Percentiles rank a stretch among this genome's conserved stretches.
Evolutionary conservation across 2,888 invertebrate species (phyloP).

Genomic region (Nematopogon swammerdamellus): DNA sequence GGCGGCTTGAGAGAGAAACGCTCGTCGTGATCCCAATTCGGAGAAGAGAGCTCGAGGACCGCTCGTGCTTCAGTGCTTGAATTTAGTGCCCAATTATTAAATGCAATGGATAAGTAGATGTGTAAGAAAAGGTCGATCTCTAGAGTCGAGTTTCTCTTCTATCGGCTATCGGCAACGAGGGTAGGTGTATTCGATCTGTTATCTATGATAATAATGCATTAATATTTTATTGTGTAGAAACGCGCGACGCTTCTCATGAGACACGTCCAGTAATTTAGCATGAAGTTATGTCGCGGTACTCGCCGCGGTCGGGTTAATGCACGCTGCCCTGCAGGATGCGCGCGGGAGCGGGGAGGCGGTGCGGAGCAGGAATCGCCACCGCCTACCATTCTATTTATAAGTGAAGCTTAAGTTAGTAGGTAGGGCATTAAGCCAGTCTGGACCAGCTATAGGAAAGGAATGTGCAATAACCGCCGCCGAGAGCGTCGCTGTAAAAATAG

Average conservation of each 20-base stretch:
- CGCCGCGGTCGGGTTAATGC: neutral
- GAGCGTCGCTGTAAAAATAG: neutral
- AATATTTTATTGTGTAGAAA: neutral
- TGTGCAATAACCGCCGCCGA: neutral
- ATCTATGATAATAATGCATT: neutral
- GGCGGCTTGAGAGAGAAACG: neutral
- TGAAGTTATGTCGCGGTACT: neutral
- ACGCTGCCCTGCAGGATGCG: neutral
- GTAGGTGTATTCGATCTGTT: too few species aligned
- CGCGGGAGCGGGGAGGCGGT: neutral
- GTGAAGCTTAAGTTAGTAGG: conserved; percentile 30
- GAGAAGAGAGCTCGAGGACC: too few species aligned
- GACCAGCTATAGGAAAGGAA: neutral
- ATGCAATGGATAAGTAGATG: too few species aligned
- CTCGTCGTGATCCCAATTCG: too few species aligned
- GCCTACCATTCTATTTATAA: conserved; percentile 28
- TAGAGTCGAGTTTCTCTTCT: too few species aligned
- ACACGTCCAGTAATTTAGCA: neutral
- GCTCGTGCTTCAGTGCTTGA: too few species aligned
- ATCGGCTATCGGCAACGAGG: too few species aligned
- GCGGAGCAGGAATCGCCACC: neutral
- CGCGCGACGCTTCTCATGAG: neutral
- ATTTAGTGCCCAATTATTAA: too few species aligned
- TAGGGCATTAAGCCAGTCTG: conserved; percentile 30
- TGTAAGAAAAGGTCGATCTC: too few species aligned